A percentile compares a stretch with the other conserved stretches of the same genome.
phyloP scores from a whole-genome alignment of 2,888 invertebrate genomes.

The Limnephilus auricula region DNA sequence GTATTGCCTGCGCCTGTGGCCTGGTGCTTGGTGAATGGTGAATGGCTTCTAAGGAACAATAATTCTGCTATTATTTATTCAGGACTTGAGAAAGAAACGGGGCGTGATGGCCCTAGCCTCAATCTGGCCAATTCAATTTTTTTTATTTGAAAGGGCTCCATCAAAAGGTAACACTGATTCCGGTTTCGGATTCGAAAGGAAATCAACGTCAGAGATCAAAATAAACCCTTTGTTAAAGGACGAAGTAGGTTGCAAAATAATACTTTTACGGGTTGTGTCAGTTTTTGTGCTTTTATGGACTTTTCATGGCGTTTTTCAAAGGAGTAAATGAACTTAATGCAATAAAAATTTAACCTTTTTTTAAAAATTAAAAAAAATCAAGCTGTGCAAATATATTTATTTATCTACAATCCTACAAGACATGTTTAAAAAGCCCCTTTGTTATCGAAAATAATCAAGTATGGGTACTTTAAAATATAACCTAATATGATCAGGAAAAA shows the following conservation, averaged over 20 bases:
- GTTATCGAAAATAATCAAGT: too few relatives aligned
- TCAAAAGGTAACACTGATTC: conserved; percentile 48
- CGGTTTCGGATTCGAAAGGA: conserved; percentile 34
- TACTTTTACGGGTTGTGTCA: conserved; percentile 2
- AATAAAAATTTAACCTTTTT: not conserved
- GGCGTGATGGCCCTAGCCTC: conserved; percentile 40
- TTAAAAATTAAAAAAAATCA: not conserved
- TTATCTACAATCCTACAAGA: not conserved
- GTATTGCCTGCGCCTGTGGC: not conserved
- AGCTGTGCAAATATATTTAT: not conserved
- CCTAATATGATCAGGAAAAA: too few relatives aligned
- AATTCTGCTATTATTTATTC: conserved; percentile 32
- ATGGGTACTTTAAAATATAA: too few relatives aligned
- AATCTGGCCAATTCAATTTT: conserved; percentile 44
- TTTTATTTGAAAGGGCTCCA: conserved; percentile 28
- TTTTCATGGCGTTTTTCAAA: not conserved
- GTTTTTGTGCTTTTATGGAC: conserved; percentile 15
- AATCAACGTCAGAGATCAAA: conserved; percentile 23
- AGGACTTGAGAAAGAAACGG: conserved; percentile 33
- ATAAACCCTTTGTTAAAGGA: conserved; percentile 37
- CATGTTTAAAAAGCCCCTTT: not conserved
- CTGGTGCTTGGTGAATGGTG: not conserved
- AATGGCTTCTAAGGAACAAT: conserved; percentile 37
- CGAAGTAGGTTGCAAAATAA: conserved; percentile 3
- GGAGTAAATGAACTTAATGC: not conserved